Percentiles rank a stretch among this genome's conserved stretches.
Evolutionary conservation across 2,113 vertebrate genomes (phyloP).

Genomic region (Myiopsitta monachus): DNA sequence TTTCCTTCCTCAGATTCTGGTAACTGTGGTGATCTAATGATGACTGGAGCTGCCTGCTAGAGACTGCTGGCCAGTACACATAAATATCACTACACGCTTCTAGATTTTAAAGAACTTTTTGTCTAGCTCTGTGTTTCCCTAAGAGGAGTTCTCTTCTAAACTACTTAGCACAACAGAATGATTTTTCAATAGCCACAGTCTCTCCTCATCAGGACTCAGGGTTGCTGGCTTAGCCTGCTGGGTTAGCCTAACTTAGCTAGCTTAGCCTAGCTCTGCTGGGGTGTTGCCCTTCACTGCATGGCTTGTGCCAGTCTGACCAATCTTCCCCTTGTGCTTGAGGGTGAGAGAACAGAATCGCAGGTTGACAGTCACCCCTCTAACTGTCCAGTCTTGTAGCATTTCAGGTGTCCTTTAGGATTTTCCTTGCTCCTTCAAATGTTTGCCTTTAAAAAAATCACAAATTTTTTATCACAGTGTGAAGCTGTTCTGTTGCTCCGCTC

Average conservation of each 20-base stretch:
- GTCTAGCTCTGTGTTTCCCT: not conserved
- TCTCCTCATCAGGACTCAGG: not conserved
- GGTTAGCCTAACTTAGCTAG: too few species aligned
- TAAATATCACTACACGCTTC: not conserved
- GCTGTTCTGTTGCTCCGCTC: not conserved
- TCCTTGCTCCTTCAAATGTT: not conserved
- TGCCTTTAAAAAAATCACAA: not conserved
- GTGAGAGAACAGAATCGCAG: rapidly evolving
- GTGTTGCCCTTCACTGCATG: not conserved
- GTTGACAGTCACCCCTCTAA: not conserved
- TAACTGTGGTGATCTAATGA: not conserved
- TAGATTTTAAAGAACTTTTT: not conserved
- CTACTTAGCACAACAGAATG: not conserved
- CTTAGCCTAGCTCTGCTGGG: not conserved
- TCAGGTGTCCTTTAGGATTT: not conserved
- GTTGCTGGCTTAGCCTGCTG: not conserved
- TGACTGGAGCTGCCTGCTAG: not conserved
- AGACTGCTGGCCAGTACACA: not conserved
- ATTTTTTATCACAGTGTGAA: not conserved
- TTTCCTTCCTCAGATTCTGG: not conserved
- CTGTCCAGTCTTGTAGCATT: not conserved
- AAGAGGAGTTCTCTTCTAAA: not conserved
- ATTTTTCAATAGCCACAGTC: not conserved
- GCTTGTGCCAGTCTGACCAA: not conserved
- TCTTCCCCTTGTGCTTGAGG: rapidly evolving